Evolutionary conservation across 2,888 invertebrate genomes (phyloP).

Genomic region (Clunio marinus): DNA sequence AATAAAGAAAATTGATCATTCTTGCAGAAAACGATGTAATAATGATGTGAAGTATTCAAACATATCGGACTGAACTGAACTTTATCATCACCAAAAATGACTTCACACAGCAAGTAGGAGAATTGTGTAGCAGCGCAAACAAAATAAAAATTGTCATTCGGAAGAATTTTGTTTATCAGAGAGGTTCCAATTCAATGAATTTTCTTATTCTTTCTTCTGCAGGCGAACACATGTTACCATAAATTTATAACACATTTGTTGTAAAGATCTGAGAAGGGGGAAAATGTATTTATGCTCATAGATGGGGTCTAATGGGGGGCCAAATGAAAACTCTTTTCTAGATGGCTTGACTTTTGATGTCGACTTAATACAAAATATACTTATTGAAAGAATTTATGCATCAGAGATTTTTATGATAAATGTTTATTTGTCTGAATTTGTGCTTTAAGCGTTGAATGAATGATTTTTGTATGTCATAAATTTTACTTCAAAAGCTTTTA

Average conservation of each 20-base stretch:
- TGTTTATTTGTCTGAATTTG: slow-evolving; percentile 22
- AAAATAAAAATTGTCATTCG: not conserved
- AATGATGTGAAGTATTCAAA: not conserved
- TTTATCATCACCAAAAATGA: not conserved
- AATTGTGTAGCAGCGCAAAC: not conserved
- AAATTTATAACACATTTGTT: slow-evolving; percentile 26
- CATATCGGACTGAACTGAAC: not conserved
- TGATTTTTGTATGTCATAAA: not conserved
- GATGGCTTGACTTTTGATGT: slow-evolving; percentile 32
- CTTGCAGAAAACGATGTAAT: not conserved
- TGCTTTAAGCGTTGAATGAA: slow-evolving; percentile 13
- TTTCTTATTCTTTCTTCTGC: slow-evolving; percentile 13
- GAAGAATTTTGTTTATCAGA: slow-evolving; percentile 36
- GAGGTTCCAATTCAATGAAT: slow-evolving; percentile 38
- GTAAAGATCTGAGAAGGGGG: not conserved
- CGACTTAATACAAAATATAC: slow-evolving; percentile 25
- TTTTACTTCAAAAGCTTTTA: no score
- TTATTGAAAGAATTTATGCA: not conserved
- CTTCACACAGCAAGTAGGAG: no score
- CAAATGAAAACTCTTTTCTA: not conserved
- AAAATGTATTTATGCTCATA: not conserved
- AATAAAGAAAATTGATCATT: no score
- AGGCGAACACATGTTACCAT: slow-evolving; percentile 37
- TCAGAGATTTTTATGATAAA: slow-evolving; percentile 28
- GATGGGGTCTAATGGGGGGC: not conserved